Conservation (phyloP, 53 echinoderm and acorn worm genomes). For the Echinometra lucunter region DNA sequence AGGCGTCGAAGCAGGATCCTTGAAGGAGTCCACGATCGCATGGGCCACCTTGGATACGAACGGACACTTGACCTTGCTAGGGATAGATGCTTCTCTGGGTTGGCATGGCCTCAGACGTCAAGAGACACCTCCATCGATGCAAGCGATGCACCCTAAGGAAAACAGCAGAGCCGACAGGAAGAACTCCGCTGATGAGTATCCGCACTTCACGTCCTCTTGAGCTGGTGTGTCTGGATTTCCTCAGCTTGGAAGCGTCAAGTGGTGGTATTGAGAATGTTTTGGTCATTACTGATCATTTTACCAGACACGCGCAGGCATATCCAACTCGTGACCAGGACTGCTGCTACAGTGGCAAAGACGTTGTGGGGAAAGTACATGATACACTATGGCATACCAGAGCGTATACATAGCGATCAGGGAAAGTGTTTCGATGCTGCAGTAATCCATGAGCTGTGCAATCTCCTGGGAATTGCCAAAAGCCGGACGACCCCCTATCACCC, state of each 20-base stretch:
- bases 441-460: neutral
- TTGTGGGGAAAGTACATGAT: neutral
- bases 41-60: neutral
- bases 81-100: conserved; percentile 46
- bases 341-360: neutral
- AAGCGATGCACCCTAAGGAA: conserved; percentile 13
- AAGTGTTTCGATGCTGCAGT: neutral
- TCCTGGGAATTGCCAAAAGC: neutral
- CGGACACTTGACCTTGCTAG: neutral
- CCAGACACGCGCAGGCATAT: neutral
- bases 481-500: neutral
- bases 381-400: neutral
- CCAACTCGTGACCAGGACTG: conserved; percentile 21
- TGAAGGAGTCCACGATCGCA: neutral
- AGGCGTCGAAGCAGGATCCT: neutral
- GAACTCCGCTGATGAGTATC: conserved; percentile 20
- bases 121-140: neutral
- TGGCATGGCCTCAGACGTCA: conserved; percentile 2
- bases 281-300: conserved; percentile 13
- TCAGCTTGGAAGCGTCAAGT: neutral
- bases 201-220: neutral
- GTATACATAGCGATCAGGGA: neutral
- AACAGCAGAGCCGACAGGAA: neutral
- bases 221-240: neutral
- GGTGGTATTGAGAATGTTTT: neutral